phyloP scores from a whole-genome alignment of 2,888 invertebrate genomes.

The Agrochola lychnidis region DNA sequence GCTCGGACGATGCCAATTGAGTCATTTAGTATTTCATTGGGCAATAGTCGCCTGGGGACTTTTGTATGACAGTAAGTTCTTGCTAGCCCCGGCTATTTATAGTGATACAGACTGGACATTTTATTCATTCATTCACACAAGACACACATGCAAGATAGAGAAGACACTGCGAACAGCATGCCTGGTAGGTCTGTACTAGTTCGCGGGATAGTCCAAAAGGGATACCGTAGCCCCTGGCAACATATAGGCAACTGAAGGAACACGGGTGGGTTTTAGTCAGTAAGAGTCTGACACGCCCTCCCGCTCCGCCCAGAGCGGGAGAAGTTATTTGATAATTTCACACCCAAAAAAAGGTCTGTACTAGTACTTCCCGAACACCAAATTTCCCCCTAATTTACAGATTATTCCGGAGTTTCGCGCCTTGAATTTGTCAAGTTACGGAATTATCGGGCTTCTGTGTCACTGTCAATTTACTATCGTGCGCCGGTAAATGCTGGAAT shows the following conservation, averaged over 20 bases:
- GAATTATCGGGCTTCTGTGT: background rate
- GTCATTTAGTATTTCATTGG: slow-evolving; percentile 45
- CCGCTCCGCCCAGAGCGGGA: no score
- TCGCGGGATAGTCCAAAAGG: no score
- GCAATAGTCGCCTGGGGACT: slow-evolving; percentile 6
- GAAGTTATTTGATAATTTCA: no score
- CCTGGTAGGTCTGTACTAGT: background rate
- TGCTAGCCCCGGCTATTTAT: background rate
- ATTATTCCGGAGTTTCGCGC: background rate
- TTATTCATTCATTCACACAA: background rate
- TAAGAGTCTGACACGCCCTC: no score
- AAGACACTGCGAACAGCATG: background rate
- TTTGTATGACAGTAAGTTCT: background rate
- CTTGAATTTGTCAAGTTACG: background rate
- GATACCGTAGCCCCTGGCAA: no score
- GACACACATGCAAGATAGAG: background rate
- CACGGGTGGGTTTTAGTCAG: no score
- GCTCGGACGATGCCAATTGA: slow-evolving; percentile 44
- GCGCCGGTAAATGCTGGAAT: slow-evolving; percentile 14
- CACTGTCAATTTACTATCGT: slow-evolving; percentile 1
- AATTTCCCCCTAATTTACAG: background rate
- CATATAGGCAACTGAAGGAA: no score
- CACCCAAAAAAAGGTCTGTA: background rate
- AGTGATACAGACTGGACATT: background rate
- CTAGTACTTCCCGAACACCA: background rate